Evolutionary conservation across 2,797 vertebrate species (phyloP).

Genomic region (Macropus fuliginosus): DNA sequence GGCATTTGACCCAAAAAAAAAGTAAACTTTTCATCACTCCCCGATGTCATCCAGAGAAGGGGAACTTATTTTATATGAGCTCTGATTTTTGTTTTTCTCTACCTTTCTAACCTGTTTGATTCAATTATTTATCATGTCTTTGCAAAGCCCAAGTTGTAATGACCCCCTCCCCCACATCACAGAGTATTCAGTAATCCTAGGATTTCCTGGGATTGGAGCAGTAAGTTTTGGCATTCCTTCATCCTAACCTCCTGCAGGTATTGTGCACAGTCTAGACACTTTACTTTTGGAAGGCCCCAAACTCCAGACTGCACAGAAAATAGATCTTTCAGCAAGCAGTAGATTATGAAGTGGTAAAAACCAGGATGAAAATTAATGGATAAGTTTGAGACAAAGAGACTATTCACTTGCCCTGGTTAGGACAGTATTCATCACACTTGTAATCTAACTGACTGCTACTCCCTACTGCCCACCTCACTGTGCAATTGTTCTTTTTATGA

Average conservation of each 20-base stretch:
- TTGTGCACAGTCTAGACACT: constrained; percentile 45
- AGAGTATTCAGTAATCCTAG: constrained; percentile 52
- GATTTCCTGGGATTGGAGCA: constrained; percentile 49
- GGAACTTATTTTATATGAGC: constrained; percentile 60
- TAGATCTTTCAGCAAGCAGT: constrained; percentile 59
- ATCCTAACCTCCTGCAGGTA: constrained; percentile 75
- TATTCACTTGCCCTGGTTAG: constrained; percentile 64
- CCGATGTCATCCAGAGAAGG: constrained; percentile 63
- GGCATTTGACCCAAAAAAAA: constrained; percentile 55
- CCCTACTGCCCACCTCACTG: constrained; percentile 28
- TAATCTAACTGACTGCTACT: constrained; percentile 52
- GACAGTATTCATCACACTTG: constrained; percentile 44
- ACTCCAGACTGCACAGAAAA: constrained; percentile 54
- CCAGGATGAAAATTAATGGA: constrained; percentile 78
- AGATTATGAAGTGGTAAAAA: constrained; percentile 70
- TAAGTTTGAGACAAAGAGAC: constrained; percentile 75
- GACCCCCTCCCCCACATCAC: constrained; percentile 59
- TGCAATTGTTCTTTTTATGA: constrained; percentile 59
- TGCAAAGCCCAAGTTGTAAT: constrained; percentile 69
- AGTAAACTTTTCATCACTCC: constrained; percentile 67
- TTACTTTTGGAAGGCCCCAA: constrained; percentile 61
- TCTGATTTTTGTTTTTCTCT: constrained; percentile 72
- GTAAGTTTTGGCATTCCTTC: constrained; percentile 63
- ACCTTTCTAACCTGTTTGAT: constrained; percentile 67
- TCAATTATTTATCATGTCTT: constrained; percentile 68